A percentile compares a stretch with the other conserved stretches of the same genome.
phyloP scores from a whole-genome alignment of 2,888 invertebrate species.

The Drosophila kokeensis region DNA sequence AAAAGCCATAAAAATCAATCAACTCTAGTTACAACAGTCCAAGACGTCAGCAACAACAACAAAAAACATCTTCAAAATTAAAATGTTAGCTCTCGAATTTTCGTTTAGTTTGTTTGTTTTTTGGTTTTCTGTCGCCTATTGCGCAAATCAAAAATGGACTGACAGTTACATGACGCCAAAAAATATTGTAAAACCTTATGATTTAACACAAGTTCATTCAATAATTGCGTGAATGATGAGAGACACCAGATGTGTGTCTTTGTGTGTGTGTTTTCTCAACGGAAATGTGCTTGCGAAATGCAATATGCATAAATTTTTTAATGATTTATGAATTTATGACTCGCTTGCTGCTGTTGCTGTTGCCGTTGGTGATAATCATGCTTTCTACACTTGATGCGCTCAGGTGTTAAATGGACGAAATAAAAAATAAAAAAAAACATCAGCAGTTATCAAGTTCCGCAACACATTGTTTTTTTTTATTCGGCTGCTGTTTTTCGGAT shows the following conservation, averaged over 20 bases:
- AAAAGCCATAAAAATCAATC: constrained; percentile 66
- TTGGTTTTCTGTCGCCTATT: constrained; percentile 36
- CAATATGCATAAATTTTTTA: constrained; percentile 52
- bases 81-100: constrained; percentile 67
- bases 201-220: constrained; percentile 76
- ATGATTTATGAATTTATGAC: constrained; percentile 30
- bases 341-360: constrained; percentile 24
- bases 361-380: constrained; percentile 28
- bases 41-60: constrained; percentile 1
- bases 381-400: constrained; percentile 52
- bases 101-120: constrained; percentile 35
- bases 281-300: constrained; percentile 57
- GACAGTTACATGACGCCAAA: constrained; percentile 75
- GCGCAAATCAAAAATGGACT: constrained; percentile 49
- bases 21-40: constrained; percentile 36
- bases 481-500: constrained; percentile 41
- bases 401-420: constrained; percentile 71
- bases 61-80: constrained; percentile 46
- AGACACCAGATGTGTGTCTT: constrained; percentile 40
- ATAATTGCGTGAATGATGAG: constrained; percentile 70
- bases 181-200: constrained; percentile 61
- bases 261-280: constrained; percentile 10
- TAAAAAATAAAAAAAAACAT: not conserved
- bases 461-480: constrained; percentile 62
- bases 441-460: constrained; percentile 64